Conservation (phyloP, 2,113 vertebrate species). For the Microcebus ravelobensis region DNA sequence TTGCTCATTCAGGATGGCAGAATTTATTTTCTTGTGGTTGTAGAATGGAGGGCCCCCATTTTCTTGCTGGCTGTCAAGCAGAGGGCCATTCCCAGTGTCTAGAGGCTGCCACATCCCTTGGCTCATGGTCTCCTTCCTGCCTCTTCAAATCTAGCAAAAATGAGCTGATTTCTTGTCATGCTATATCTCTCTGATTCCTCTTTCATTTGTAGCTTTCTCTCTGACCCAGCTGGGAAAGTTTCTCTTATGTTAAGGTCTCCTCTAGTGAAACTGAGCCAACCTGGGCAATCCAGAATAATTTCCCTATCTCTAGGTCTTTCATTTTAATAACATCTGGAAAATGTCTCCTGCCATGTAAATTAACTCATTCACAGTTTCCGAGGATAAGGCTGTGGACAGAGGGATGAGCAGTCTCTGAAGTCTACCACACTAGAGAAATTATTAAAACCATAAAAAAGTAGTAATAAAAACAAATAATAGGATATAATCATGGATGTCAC, state of each 20-base stretch:
- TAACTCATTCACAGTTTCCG: background rate
- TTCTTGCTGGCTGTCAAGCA: background rate
- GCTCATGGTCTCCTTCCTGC: background rate
- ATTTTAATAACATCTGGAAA: background rate
- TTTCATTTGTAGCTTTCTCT: background rate
- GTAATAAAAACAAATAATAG: background rate
- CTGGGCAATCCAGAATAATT: background rate
- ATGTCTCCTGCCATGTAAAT: background rate
- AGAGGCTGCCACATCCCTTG: background rate
- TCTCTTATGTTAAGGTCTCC: background rate
- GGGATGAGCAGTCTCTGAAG: background rate
- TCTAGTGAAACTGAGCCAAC: background rate
- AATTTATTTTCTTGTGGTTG: background rate
- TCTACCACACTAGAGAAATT: background rate
- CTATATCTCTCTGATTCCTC: background rate
- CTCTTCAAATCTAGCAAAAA: background rate
- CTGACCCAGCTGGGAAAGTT: background rate
- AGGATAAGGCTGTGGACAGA: background rate
- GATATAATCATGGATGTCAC: background rate
- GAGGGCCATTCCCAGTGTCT: background rate
- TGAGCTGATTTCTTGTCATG: background rate
- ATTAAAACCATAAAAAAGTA: background rate
- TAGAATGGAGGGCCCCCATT: background rate
- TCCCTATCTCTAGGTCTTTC: background rate
- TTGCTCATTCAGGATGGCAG: background rate